Base-by-base conservation (phyloP, 2,888 invertebrate genomes). In the Drosophila rellima region DNA sequence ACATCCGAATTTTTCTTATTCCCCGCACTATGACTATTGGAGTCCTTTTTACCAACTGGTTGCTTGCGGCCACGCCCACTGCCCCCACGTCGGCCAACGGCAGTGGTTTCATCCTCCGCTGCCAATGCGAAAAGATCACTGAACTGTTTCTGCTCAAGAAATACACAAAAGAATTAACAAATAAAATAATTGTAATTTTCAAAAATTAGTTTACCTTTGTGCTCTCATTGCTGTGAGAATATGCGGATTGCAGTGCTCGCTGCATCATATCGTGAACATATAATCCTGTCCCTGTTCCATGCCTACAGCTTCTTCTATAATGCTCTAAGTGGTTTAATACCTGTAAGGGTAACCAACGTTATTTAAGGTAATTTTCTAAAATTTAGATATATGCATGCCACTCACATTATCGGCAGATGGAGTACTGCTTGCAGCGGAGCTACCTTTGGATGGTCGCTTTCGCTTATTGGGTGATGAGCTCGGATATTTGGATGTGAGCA, bases 321-420 rank as follows among this genome's bases (percentile, higher is more conserved):
- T 97, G 96, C 92, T 99, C 98, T 90, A 99, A 94, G 93, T 99
- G 99, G 65, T 96, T 96, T 84, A 99, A 94, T 74, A 98, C 96
- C 94, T 96, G 92, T 11, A 17, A 39, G 3, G 15, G 6, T 8
- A 45, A 56, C 10, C n/a, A 26, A 26, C 20, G 3, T 2, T 35
- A 17, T 5, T 39, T 51, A 11, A 7, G 8, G 5, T 3, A 29
- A 18, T 29, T 20, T 11, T n/a, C n/a, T n/a, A 3, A 35, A 6
- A 40, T 23, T 17, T 7, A n/a, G 7, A 3, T 17, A 42, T 7
- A 23, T 13, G 7, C 1, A 1, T 1, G 5, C 5, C 6, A 75
- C 79, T 68, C 92, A 95, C 95, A 93, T 96, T 95, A 93, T 97
- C 97, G 52, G 97, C 95, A 80, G 95, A 95, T 56, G 96, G 96